phyloP scores from a whole-genome alignment of 2,113 vertebrate species.

The Cygnus buccinator region DNA sequence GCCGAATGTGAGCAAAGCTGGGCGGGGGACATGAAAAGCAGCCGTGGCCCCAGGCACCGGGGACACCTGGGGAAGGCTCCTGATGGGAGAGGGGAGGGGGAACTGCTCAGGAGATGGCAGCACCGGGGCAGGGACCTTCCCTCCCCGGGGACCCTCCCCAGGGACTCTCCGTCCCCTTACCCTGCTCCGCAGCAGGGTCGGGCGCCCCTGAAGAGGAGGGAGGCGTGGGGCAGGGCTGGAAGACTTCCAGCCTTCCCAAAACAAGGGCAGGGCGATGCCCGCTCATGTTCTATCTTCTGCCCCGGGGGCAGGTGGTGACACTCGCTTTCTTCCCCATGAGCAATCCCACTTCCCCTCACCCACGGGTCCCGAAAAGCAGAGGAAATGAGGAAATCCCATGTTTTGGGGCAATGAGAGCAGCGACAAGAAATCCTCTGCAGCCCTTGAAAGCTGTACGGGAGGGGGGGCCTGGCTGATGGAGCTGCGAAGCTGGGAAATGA shows the following conservation, averaged over 20 bases:
- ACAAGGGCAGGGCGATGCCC: not conserved
- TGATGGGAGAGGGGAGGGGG: not conserved
- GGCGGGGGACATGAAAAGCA: not conserved
- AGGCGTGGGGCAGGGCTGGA: not conserved
- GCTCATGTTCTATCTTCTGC: not conserved
- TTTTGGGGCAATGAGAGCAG: not conserved
- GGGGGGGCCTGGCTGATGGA: too few relatives aligned
- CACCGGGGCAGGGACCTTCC: not conserved
- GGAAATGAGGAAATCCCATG: not conserved
- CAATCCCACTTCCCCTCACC: rapidly evolving
- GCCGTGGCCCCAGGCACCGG: not conserved
- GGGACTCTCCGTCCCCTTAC: not conserved
- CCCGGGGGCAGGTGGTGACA: not conserved
- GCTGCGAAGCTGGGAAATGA: too few relatives aligned
- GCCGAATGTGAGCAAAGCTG: not conserved
- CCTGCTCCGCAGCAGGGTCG: not conserved
- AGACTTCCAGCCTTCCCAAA: not conserved
- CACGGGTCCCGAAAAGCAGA: not conserved
- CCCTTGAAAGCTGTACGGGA: not conserved
- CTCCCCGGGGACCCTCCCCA: not conserved
- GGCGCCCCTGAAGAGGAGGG: not conserved
- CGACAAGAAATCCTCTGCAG: not conserved
- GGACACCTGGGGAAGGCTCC: not conserved
- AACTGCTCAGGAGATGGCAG: not conserved
- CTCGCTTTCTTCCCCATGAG: not conserved